A percentile compares a stretch with the other conserved stretches of the same genome.
Evolutionary conservation across 2,797 vertebrate genomes (phyloP).

Genomic region (Cygnus olor): DNA sequence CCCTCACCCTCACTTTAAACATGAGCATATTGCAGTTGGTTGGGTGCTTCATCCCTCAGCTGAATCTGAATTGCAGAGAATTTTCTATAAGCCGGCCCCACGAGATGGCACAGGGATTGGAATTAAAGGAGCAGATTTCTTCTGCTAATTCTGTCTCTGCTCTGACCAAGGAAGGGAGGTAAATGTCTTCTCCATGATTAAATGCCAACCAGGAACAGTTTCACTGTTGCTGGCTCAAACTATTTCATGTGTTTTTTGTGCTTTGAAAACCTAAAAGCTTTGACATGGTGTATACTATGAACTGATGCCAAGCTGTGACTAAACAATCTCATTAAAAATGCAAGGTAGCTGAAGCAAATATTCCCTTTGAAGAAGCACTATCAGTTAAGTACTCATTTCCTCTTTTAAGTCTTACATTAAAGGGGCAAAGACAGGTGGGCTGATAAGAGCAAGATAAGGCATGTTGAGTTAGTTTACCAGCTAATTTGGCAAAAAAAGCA

Average conservation of each 20-base stretch:
- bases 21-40: background rate
- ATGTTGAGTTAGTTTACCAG: conserved; percentile 42
- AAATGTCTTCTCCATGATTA: background rate
- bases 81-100: background rate
- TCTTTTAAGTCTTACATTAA: conserved; percentile 65
- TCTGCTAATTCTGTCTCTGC: background rate
- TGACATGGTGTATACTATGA: conserved; percentile 45
- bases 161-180: background rate
- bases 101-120: background rate
- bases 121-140: background rate
- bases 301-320: conserved; percentile 58
- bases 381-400: conserved; percentile 67
- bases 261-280: conserved; percentile 53
- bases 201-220: conserved; percentile 47
- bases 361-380: conserved; percentile 69
- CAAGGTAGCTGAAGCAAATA: conserved; percentile 67
- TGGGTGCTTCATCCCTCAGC: background rate
- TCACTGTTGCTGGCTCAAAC: conserved; percentile 28
- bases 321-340: conserved; percentile 64
- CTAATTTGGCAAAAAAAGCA: conserved; percentile 34
- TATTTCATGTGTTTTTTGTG: background rate
- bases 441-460: conserved; percentile 66
- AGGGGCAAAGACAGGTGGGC: conserved; percentile 62
- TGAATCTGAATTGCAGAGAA: background rate
- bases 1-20: background rate